Evolutionary conservation across 2,888 invertebrate species (phyloP).

Genomic region (Drosophila aldrichi): DNA sequence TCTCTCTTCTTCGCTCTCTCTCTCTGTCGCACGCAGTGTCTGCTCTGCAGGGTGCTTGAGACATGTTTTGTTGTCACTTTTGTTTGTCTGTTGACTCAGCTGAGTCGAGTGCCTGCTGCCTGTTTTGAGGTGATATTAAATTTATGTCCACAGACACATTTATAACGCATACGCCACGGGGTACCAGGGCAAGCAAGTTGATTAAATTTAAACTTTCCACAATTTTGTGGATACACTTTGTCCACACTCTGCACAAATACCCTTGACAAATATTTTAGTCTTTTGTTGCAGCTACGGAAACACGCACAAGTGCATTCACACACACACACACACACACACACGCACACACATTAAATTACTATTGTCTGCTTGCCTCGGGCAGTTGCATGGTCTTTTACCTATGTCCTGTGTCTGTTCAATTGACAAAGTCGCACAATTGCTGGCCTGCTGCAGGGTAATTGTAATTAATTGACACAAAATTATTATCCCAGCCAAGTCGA

Average conservation of each 20-base stretch:
- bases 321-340: slow-evolving; percentile 4
- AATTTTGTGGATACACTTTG: slow-evolving; percentile 14
- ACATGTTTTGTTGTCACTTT: slow-evolving; percentile 23
- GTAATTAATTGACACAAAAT: slow-evolving; percentile 67
- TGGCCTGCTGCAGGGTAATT: slow-evolving; percentile 54
- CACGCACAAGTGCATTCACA: slow-evolving; percentile 17
- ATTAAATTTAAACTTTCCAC: slow-evolving; percentile 47
- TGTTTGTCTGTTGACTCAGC: slow-evolving; percentile 16
- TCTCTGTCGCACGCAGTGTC: background rate
- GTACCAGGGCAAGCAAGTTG: slow-evolving; percentile 14
- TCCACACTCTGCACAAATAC: slow-evolving; percentile 34
- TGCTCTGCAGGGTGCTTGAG: background rate
- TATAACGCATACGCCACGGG: slow-evolving; percentile 27
- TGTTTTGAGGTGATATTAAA: slow-evolving; percentile 13
- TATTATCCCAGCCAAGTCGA: slow-evolving; percentile 42
- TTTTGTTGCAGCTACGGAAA: slow-evolving; percentile 32
- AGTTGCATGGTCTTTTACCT: slow-evolving; percentile 24
- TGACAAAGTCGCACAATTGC: slow-evolving; percentile 58
- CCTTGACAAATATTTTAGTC: slow-evolving; percentile 43
- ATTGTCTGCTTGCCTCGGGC: slow-evolving; percentile 25
- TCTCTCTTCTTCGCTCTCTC: no score
- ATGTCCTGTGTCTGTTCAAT: slow-evolving; percentile 24
- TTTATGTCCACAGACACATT: slow-evolving; percentile 17
- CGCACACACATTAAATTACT: background rate
- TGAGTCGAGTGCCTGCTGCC: slow-evolving; percentile 8